Evolutionary conservation across 2,113 vertebrate genomes (phyloP), one percentile per base, ranked within the genome.

Genomic region (Bufo bufo): DNA sequence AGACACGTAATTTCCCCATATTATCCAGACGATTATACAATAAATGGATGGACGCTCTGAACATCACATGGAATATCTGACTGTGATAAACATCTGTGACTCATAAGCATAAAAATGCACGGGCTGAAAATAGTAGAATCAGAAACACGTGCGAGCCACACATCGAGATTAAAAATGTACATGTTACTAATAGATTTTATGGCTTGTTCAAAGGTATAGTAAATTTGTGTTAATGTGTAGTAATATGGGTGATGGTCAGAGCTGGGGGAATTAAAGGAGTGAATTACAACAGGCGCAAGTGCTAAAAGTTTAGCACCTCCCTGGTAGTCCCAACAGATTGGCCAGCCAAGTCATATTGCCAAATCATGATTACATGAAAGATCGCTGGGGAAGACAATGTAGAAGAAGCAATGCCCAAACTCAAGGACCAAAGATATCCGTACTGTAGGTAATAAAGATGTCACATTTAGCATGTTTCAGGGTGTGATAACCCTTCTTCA

Each of bases 41-140:
- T 87, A 69, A 56, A 17, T 23, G 20, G 71, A 71, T 45, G 66
- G 20, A 47, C 23, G 78, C 14, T 72, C 13, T 72, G 50, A 82
- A 45, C 63, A 72, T 71, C 81, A 87, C 65, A 50, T 50, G 66
- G 66, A 47, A 87, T 82, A 59, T 61, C 65, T 58, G 54, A n/a
- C 17, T 50, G 17, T 66, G 43, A 82, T 87, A 56, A 82, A 17
- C 86, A 87, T 82, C 86, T 87, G 86, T 45, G 78, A 87, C 17
- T 87, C 72, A 87, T 87, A 87, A 72, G 65, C 13, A 12, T 82
- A 82, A 87, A 81, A 82, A 87, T 87, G 77, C 66, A 74, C 77
- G n/a, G 52, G 54, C 78, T 82, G 78, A 59, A 82, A 71, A 69
- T 71, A 78, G 58, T 47, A 71, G 17, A 82, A 87, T 82, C 11